Conservation (phyloP, 2,113 vertebrate genomes). For the Plestiodon gilberti region DNA sequence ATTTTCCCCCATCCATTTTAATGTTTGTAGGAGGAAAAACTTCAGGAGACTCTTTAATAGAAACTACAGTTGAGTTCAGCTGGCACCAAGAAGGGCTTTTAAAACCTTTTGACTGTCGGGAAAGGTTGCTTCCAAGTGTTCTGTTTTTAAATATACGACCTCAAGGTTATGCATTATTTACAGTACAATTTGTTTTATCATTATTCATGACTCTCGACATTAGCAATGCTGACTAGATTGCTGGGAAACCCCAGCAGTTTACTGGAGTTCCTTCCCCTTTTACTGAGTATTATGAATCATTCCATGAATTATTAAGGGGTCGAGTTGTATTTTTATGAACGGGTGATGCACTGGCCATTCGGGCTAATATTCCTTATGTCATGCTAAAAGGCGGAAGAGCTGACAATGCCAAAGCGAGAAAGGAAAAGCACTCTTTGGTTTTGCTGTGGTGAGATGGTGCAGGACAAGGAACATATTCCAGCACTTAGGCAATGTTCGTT, state of each 20-base stretch:
- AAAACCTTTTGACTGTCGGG: slow-evolving; percentile 22
- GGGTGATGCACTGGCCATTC: slow-evolving; percentile 31
- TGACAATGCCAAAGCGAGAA: slow-evolving; percentile 34
- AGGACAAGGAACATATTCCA: background rate
- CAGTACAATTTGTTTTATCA: slow-evolving; percentile 40
- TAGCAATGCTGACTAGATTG: slow-evolving; percentile 7
- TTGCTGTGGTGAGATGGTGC: background rate
- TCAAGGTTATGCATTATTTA: slow-evolving; percentile 68
- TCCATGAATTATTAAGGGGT: slow-evolving; percentile 69
- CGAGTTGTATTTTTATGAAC: slow-evolving; percentile 55
- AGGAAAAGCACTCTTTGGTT: slow-evolving; percentile 30
- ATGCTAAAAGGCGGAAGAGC: slow-evolving; percentile 47
- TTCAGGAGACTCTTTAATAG: background rate
- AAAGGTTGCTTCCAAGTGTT: slow-evolving; percentile 21
- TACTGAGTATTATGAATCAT: slow-evolving; percentile 71
- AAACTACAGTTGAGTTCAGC: background rate
- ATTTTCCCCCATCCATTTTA: background rate
- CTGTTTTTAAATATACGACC: slow-evolving; percentile 38
- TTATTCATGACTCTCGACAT: slow-evolving; percentile 39
- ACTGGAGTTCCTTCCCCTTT: slow-evolving; percentile 63
- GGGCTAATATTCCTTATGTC: slow-evolving; percentile 32
- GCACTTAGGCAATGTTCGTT: fast-evolving
- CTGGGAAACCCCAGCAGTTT: slow-evolving; percentile 65
- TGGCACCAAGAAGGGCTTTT: slow-evolving; percentile 5
- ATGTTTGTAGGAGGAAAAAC: background rate